Conservation (phyloP, 2,113 vertebrate species). For the Eira barbara region DNA sequence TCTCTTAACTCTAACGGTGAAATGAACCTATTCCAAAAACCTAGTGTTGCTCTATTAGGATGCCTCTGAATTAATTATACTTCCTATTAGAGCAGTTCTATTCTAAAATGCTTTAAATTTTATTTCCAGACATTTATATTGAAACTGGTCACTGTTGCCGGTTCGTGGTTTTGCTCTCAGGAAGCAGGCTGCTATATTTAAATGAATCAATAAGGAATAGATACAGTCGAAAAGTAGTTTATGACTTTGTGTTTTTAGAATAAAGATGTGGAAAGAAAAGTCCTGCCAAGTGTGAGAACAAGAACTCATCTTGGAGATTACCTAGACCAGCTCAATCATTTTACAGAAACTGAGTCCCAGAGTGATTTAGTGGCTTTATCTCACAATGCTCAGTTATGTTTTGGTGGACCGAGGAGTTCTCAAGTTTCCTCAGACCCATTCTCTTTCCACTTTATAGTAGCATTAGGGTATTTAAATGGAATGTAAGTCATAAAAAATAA, state of each 20-base stretch:
- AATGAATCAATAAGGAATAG: constrained; percentile 54
- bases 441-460: neutral
- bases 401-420: neutral
- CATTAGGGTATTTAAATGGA: neutral
- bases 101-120: constrained; percentile 44
- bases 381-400: neutral
- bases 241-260: neutral
- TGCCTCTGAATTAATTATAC: constrained; percentile 40
- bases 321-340: neutral
- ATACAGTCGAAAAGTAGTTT: constrained; percentile 34
- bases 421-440: neutral
- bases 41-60: constrained; percentile 44
- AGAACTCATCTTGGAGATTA: neutral
- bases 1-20: neutral
- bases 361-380: constrained; percentile 28
- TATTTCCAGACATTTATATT: constrained; percentile 23
- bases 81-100: constrained; percentile 5
- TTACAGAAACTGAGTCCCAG: neutral
- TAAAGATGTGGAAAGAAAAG: neutral
- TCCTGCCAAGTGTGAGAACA: neutral
- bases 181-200: constrained; percentile 49
- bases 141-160: neutral
- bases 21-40: neutral
- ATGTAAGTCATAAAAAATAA: neutral
- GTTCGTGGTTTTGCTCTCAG: constrained; percentile 46